Evolutionary conservation across 2,113 vertebrate genomes (phyloP).

Genomic region (Danio rerio): GRCz12tu NC_133183.1:26303501-26304000

Average conservation of each 20-base stretch:
- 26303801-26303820: conserved; percentile 3
- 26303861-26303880: conserved; percentile 93
- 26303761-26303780: too few species aligned
- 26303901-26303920: conserved; percentile 87
- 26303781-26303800: too few species aligned
- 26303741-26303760: too few species aligned
- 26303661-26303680: not conserved
- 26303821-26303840: conserved; percentile 85
- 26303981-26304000: not conserved
- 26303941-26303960: not conserved
- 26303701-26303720: not conserved
- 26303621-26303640: conserved; percentile 91
- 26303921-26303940: not conserved
- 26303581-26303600: conserved; percentile 84
- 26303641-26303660: conserved; percentile 66
- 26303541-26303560: conserved; percentile 80
- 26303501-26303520: not conserved
- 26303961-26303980: not conserved
- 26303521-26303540: not conserved
- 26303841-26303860: conserved; percentile 96
- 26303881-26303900: conserved; percentile 91
- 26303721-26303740: not conserved
- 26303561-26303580: conserved; percentile 82
- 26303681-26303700: not conserved
- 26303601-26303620: conserved; percentile 90